A percentile compares a stretch with the other conserved stretches of the same genome.
Evolutionary conservation across 37 sponge, comb jelly and placozoan species (phyloP).

Genomic region (Diacarnus erythraeanus): DNA sequence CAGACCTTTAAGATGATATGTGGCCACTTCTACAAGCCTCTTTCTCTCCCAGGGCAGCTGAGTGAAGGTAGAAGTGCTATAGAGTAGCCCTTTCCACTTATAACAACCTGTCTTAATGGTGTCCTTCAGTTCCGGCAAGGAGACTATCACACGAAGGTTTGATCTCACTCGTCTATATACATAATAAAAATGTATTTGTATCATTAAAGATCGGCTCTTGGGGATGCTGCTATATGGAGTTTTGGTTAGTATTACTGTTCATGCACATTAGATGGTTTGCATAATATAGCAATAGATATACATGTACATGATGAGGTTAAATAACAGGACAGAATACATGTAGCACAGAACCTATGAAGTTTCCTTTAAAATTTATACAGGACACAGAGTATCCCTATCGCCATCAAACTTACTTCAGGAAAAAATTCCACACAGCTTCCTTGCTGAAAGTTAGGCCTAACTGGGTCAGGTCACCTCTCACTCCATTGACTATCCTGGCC

Average conservation of each 20-base stretch:
- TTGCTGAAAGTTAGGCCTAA: constrained; percentile 61
- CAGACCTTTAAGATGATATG: constrained; percentile 68
- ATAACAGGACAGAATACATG: no score
- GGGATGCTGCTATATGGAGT: no score
- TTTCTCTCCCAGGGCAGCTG: constrained; percentile 71
- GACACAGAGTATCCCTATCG: no score
- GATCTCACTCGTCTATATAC: constrained; percentile 28
- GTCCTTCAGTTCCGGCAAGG: constrained; percentile 14
- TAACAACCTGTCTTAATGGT: constrained; percentile 12
- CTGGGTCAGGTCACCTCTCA: constrained; percentile 71
- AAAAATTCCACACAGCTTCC: constrained; percentile 77
- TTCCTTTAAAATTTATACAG: no score
- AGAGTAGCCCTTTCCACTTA: constrained; percentile 33
- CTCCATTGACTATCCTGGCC: constrained; percentile 60
- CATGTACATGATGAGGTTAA: no score
- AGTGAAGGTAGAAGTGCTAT: constrained; percentile 10
- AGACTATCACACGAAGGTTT: constrained; percentile 51
- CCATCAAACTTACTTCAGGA: constrained; percentile 70
- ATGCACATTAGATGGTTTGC: no score
- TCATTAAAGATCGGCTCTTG: background rate
- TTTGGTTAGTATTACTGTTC: no score
- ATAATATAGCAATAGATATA: no score
- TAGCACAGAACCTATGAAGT: no score
- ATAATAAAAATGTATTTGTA: background rate
- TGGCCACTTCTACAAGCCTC: constrained; percentile 70